Conservation (phyloP, 1,140 invertebrate genomes). For the Cherax quadricarinatus region DNA sequence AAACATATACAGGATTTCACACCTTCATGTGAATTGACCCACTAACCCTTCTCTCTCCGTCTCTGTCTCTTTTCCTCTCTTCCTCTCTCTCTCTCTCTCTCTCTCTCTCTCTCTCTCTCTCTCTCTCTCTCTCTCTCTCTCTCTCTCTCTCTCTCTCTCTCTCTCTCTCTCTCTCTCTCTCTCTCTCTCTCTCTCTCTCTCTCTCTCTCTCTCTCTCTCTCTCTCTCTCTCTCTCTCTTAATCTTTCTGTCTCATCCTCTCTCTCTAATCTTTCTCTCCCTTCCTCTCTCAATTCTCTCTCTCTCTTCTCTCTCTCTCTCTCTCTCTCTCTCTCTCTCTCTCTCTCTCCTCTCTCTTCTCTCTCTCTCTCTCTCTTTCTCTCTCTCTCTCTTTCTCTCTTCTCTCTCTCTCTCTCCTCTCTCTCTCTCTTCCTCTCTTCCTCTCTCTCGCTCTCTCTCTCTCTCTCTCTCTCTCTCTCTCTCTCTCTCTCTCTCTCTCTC, state of each 20-base stretch:
- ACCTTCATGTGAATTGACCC: too few species aligned
- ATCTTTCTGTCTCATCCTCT: neutral
- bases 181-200: conserved; percentile 7
- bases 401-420: neutral
- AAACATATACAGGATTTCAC: too few species aligned
- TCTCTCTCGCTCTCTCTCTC: too few species aligned
- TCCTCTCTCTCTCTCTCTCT: too few species aligned
- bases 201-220: conserved; percentile 22
- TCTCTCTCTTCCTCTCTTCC: neutral
- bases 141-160: conserved; percentile 40
- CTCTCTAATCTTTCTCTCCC: neutral
- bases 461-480: neutral
- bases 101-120: conserved; percentile 13
- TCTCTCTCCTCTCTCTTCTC: neutral
- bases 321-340: conserved; percentile 11
- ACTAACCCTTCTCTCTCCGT: too few species aligned
- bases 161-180: conserved; percentile 37
- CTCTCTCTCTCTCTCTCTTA: conserved; percentile 13
- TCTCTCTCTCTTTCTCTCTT: neutral
- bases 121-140: conserved; percentile 46
- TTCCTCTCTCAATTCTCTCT: neutral
- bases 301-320: neutral
- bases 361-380: too few species aligned
- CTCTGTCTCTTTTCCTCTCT: too few species aligned
- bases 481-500: neutral